These are phyloP conservation scores for Lathronympha strigana DNA, from an alignment of 2,888 invertebrate species.

Conservation along the genomic window DNA sequence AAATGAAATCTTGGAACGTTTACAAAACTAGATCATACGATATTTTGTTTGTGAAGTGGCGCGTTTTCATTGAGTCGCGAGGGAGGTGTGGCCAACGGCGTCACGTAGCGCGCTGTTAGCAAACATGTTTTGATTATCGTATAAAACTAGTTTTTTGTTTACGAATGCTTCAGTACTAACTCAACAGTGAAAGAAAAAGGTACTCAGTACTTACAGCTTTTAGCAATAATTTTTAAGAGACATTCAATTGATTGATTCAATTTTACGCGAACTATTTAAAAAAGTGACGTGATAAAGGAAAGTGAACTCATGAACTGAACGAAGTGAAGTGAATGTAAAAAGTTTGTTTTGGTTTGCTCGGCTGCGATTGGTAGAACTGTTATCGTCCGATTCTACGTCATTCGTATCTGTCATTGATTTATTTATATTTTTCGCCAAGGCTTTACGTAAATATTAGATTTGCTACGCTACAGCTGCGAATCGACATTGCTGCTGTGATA, in stretches of 20 bases:
- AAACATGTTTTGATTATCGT: slow-evolving; percentile 68
- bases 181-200: slow-evolving; percentile 46
- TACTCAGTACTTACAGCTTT: slow-evolving; percentile 12
- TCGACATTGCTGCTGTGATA: slow-evolving; percentile 35
- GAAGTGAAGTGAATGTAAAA: slow-evolving; percentile 46
- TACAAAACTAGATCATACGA: slow-evolving; percentile 68
- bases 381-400: slow-evolving; percentile 77
- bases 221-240: slow-evolving; percentile 16
- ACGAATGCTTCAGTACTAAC: slow-evolving; percentile 48
- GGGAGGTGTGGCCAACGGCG: slow-evolving; percentile 63
- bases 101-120: slow-evolving; percentile 40
- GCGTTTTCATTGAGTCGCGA: slow-evolving; percentile 55
- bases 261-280: slow-evolving; percentile 30
- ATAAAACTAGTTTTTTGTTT: slow-evolving; percentile 54
- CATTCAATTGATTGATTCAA: background rate
- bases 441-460: slow-evolving; percentile 45
- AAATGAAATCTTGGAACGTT: slow-evolving; percentile 54
- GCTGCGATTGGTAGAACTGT: slow-evolving; percentile 60
- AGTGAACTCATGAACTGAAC: slow-evolving; percentile 43
- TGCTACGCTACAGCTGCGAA: slow-evolving; percentile 24
- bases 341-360: slow-evolving; percentile 58
- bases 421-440: slow-evolving; percentile 63
- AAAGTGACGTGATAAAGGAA: slow-evolving; percentile 33
- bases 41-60: slow-evolving; percentile 65
- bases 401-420: slow-evolving; percentile 64